Percentiles rank a stretch among this genome's conserved stretches.
Conservation (phyloP, 2,888 invertebrate species). For the Pachycephus smyrnensis region DNA sequence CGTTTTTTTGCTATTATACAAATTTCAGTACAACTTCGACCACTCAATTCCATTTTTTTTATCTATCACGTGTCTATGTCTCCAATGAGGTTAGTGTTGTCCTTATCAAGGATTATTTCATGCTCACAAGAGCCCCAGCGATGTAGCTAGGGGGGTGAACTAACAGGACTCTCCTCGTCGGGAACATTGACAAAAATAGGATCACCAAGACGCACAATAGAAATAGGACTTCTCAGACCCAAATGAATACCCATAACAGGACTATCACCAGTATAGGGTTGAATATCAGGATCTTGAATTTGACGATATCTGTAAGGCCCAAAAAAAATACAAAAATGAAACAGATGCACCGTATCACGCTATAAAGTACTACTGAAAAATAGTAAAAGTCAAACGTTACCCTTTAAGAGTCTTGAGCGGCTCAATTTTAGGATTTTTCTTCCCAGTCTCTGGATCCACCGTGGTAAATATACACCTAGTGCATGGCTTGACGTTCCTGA, state of each 20-base stretch:
- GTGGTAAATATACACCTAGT: conserved; percentile 80
- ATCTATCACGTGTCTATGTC: neutral
- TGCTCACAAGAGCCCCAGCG: conserved; percentile 61
- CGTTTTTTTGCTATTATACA: neutral
- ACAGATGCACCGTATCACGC: neutral
- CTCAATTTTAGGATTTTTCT: conserved; percentile 72
- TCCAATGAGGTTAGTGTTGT: neutral
- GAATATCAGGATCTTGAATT: conserved; percentile 56
- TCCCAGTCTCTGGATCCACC: conserved; percentile 76
- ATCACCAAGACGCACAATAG: conserved; percentile 68
- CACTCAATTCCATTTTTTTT: neutral
- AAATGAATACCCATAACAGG: conserved; percentile 71
- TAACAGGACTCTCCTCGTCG: conserved; percentile 31
- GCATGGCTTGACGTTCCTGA: conserved; percentile 76
- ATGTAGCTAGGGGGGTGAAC: conserved; percentile 56
- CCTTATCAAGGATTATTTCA: conserved; percentile 6
- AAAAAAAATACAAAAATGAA: conserved; percentile 21
- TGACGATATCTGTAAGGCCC: conserved; percentile 66
- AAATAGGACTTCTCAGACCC: conserved; percentile 65
- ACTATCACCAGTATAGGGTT: conserved; percentile 55
- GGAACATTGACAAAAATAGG: conserved; percentile 67
- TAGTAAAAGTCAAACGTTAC: conserved; percentile 62
- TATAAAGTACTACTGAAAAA: neutral
- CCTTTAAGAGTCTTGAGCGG: conserved; percentile 76
- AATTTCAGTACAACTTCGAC: neutral